phyloP scores from a whole-genome alignment of 2,113 vertebrate species.

The Calidris pygmaea region DNA sequence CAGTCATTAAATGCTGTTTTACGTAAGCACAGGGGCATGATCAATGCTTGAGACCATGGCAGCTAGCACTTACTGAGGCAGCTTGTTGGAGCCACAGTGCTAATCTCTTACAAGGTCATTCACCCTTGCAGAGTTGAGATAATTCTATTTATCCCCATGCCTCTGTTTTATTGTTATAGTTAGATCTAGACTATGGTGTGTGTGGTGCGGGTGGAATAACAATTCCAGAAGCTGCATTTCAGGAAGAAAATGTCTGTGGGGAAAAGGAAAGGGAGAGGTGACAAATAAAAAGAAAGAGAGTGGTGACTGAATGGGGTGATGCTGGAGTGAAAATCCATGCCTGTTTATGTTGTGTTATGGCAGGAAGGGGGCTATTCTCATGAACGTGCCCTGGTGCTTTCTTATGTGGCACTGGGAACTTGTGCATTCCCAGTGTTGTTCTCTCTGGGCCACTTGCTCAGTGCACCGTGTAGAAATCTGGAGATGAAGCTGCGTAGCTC shows the following conservation, averaged over 20 bases:
- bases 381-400: background rate
- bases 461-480: background rate
- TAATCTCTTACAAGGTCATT: background rate
- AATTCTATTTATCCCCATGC: background rate
- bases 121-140: background rate
- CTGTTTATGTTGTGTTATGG: background rate
- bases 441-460: background rate
- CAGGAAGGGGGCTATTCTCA: background rate
- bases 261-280: background rate
- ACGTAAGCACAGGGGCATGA: accelerated
- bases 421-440: background rate
- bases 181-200: background rate
- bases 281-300: background rate
- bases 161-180: background rate
- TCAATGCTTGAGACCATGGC: background rate
- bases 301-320: background rate
- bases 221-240: background rate
- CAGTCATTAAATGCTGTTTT: background rate
- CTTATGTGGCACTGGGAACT: background rate
- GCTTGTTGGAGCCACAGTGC: background rate
- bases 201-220: background rate
- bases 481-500: background rate
- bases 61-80: background rate
- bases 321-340: background rate
- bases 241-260: background rate